phyloP scores from a whole-genome alignment of 2,888 invertebrate genomes.

The Apotomis betuletana region DNA sequence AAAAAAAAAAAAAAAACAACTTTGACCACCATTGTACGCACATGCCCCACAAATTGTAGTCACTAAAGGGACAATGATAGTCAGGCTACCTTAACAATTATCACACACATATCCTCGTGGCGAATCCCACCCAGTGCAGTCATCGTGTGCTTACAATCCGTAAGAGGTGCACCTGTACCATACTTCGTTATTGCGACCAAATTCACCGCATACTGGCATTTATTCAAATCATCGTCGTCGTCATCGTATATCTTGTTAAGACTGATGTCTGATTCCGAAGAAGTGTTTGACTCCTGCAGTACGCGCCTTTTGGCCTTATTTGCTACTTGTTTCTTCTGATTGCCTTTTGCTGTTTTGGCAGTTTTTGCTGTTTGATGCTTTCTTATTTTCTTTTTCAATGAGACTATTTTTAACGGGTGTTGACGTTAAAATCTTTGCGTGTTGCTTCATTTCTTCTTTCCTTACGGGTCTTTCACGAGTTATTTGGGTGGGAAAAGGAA shows the following conservation, averaged over 20 bases:
- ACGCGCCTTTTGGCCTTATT: not conserved
- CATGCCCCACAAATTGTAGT: slow-evolving; percentile 4
- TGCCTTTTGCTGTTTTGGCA: not conserved
- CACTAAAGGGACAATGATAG: slow-evolving; percentile 10
- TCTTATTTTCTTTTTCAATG: slow-evolving; percentile 46
- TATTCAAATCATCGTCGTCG: too few species aligned
- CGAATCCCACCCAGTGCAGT: slow-evolving; percentile 41
- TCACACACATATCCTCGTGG: slow-evolving; percentile 9
- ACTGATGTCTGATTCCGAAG: not conserved
- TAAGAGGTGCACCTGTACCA: slow-evolving; percentile 46
- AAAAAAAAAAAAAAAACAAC: not conserved
- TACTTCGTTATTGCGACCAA: slow-evolving; percentile 43
- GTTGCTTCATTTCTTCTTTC: slow-evolving; percentile 38
- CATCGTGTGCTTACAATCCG: slow-evolving; percentile 45
- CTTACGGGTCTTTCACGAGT: too few species aligned
- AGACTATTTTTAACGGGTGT: slow-evolving; percentile 45
- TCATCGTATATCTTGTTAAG: not conserved
- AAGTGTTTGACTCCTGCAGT: slow-evolving; percentile 4
- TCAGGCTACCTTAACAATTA: slow-evolving; percentile 17
- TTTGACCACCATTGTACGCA: slow-evolving; percentile 17
- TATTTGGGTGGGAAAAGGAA: too few species aligned
- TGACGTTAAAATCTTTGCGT: slow-evolving; percentile 45
- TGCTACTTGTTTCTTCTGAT: too few species aligned
- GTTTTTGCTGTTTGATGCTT: slow-evolving; percentile 33
- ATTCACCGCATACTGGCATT: slow-evolving; percentile 4